Percentiles rank a stretch among this genome's conserved stretches.
phyloP scores from a whole-genome alignment of 2,113 vertebrate species.

The Leptocoma aspasia region DNA sequence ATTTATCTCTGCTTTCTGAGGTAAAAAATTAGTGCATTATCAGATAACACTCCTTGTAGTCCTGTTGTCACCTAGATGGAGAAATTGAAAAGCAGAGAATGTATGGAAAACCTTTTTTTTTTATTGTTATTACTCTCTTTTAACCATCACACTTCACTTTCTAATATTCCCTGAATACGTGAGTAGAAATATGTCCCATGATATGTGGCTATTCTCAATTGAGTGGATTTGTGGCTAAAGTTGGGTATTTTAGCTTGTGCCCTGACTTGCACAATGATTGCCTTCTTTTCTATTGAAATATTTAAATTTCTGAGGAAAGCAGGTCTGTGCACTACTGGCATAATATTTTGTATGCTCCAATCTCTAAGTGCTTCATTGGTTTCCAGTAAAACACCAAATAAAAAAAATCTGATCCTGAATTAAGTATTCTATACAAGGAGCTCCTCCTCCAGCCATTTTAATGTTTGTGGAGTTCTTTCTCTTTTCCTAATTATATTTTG shows the following conservation, averaged over 20 bases:
- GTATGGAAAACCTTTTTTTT: background rate
- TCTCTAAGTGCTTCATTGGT: background rate
- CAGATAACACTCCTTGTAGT: background rate
- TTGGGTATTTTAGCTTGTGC: background rate
- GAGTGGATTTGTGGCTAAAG: background rate
- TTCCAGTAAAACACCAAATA: background rate
- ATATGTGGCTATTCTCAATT: background rate
- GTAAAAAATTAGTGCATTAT: background rate
- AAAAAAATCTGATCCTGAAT: background rate
- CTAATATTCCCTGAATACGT: background rate
- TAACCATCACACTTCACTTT: background rate
- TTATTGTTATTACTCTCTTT: background rate
- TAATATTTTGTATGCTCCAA: background rate
- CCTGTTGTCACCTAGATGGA: background rate
- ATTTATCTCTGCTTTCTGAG: background rate
- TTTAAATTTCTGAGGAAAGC: background rate
- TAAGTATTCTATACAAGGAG: background rate
- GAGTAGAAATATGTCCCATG: background rate
- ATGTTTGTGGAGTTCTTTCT: background rate
- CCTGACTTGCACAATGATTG: background rate
- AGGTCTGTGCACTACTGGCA: background rate
- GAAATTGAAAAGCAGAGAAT: background rate
- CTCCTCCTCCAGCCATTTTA: background rate
- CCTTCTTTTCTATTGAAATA: background rate
- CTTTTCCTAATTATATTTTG: conserved; percentile 23